Evolutionary conservation across 2,797 vertebrate species (phyloP), one percentile per base, ranked within the genome.

Genomic region (Astyanax mexicanus): DNA sequence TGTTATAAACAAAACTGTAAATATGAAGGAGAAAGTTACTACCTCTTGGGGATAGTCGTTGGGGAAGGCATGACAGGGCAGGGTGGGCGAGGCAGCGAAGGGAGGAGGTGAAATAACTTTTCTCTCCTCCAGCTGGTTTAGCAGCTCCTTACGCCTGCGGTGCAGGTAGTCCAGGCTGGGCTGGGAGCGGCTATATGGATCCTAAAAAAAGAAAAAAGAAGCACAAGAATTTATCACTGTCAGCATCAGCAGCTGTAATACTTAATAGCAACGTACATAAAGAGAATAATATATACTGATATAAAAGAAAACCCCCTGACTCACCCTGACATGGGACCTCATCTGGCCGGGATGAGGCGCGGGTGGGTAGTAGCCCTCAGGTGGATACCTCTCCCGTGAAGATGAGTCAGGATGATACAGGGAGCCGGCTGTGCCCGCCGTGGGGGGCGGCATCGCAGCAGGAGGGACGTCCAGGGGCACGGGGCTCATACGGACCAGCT

Each of bases 71-170:
- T 96, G 96, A 78, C 82, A 62, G 61, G 97, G 81, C 78, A 98
- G 92, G 19, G 96, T 98, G 1, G 98, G 96, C 0, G 97, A 98
- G 0, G 96, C 94, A 32, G 96, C 96, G 52, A 99, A 99, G 13
- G 98, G 98, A 69, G 97, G 98, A 10, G 98, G 98, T 12, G 98
- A 98, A 85, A 99, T 96, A 60, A 98, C 96, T 81, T 98, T 98
- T 81, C 97, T 95, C 86, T 98, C 97, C 86, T 98, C 97, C 10
- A 99, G 88, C 76, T 99, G 98, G 60, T 96, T 96, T 91, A 99
- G 93, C 71, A 99, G 94, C 90, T 99, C 98, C 81, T 98, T 98
- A 1, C 97, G 94, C 40, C 98, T 92, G 35, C 95, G 92, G 88
- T 99, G 97, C 76, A 99, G 91, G 74, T 98, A 97, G 66, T 98